A percentile compares a stretch with the other conserved stretches of the same genome.
These are phyloP conservation scores for Eidolon helvum DNA, from an alignment of 2,113 vertebrate species.

Conservation along the genomic window DNA sequence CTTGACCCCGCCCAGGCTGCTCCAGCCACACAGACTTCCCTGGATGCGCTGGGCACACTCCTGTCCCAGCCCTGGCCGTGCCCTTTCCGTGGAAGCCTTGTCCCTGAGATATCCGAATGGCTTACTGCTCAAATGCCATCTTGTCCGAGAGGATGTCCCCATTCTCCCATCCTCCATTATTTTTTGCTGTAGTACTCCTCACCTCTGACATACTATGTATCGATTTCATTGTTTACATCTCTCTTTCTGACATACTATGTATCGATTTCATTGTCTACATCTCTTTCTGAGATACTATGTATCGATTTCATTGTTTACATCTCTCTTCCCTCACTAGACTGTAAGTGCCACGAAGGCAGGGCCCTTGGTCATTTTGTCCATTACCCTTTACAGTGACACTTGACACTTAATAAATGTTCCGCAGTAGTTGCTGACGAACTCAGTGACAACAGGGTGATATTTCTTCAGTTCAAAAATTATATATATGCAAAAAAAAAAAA, in stretches of 20 bases:
- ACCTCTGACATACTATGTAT: no score
- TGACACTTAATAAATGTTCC: background rate
- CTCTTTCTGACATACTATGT: no score
- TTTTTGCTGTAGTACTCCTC: background rate
- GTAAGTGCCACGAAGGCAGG: no score
- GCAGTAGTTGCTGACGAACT: accelerated
- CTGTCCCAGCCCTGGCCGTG: background rate
- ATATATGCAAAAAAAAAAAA: no score
- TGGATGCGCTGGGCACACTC: no score
- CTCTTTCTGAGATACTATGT: accelerated
- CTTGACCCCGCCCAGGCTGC: background rate
- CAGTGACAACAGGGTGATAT: background rate
- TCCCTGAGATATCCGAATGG: background rate
- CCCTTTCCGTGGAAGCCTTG: background rate
- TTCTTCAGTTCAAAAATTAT: background rate
- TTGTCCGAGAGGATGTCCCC: background rate
- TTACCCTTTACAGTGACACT: background rate
- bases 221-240: background rate
- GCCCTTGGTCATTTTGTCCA: background rate
- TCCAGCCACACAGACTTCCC: background rate
- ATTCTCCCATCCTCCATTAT: accelerated
- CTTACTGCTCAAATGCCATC: background rate
- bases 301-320: background rate
- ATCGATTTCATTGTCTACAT: background rate
- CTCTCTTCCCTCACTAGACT: background rate